These are phyloP conservation scores for Lepus oiostolus DNA, from an alignment of 2,797 vertebrate species.

Conservation along the genomic window DNA sequence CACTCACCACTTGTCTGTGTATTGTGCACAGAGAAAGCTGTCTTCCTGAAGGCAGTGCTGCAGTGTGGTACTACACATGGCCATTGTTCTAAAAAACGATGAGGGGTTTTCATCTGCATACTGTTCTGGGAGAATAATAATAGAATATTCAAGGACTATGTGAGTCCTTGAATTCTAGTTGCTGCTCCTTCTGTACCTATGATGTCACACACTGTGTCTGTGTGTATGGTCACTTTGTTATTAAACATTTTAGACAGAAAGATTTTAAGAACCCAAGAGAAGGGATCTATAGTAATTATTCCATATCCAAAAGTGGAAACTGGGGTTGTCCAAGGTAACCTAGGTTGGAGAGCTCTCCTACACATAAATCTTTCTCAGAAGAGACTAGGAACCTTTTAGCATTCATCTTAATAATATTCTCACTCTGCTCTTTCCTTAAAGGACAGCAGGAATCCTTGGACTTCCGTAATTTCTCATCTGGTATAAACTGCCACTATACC, in stretches of 20 bases:
- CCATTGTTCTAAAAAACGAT: background rate
- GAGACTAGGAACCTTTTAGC: accelerated
- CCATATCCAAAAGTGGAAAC: background rate
- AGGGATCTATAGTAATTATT: background rate
- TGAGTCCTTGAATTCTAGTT: background rate
- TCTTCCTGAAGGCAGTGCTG: background rate
- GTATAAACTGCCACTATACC: background rate
- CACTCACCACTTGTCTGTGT: background rate
- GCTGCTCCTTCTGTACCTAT: background rate
- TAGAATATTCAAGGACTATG: too few relatives aligned
- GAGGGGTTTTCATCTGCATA: background rate
- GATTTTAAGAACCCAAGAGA: background rate
- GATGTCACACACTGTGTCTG: background rate
- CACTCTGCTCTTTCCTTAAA: background rate
- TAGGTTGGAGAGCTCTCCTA: too few relatives aligned
- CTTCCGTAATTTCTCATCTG: background rate
- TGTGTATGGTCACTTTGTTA: background rate
- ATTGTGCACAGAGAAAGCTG: background rate
- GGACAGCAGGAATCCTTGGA: background rate
- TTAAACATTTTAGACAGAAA: background rate
- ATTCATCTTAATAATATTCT: background rate
- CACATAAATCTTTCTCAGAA: background rate
- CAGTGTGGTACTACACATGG: background rate
- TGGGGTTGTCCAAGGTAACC: background rate
- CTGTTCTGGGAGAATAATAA: background rate